Percentiles rank a stretch among this genome's conserved stretches.
Evolutionary conservation across 2,113 vertebrate genomes (phyloP).

Genomic region (Mugil cephalus): DNA sequence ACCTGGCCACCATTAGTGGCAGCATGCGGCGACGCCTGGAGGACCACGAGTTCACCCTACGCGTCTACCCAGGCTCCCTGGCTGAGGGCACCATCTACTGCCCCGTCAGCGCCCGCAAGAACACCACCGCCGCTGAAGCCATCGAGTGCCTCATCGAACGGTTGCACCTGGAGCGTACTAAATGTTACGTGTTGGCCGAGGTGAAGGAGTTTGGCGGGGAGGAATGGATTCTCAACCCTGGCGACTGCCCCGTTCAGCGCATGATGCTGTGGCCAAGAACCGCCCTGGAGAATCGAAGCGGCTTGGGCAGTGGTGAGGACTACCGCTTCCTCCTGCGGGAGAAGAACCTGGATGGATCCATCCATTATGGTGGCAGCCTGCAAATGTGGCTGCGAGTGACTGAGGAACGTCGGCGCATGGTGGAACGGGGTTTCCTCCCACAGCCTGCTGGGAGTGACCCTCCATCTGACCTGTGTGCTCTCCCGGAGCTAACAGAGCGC

Average conservation of each 20-base stretch:
- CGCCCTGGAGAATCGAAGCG: constrained; percentile 93
- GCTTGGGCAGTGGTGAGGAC: constrained; percentile 87
- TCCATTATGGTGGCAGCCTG: constrained; percentile 94
- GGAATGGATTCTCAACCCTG: constrained; percentile 98
- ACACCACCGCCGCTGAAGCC: constrained; percentile 93
- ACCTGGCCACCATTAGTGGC: constrained; percentile 64
- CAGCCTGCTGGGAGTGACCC: constrained; percentile 90
- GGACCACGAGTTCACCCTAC: constrained; percentile 92
- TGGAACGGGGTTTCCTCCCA: constrained; percentile 94
- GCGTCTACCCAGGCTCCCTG: constrained; percentile 92
- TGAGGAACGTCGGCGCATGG: constrained; percentile 91
- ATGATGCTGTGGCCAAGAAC: constrained; percentile 97
- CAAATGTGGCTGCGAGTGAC: constrained; percentile 96
- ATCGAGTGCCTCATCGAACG: constrained; percentile 91
- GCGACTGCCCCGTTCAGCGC: constrained; percentile 94
- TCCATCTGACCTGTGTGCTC: constrained; percentile 90
- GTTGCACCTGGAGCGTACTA: constrained; percentile 90
- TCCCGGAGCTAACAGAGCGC: constrained; percentile 93
- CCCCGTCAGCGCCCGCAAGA: constrained; percentile 91
- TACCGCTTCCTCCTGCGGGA: constrained; percentile 96
- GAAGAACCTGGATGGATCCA: constrained; percentile 96
- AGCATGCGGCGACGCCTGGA: constrained; percentile 92
- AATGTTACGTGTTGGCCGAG: constrained; percentile 94
- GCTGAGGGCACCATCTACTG: constrained; percentile 96
- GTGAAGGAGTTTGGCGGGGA: constrained; percentile 98